A percentile compares a stretch with the other conserved stretches of the same genome.
Conservation (phyloP, 2,888 invertebrate species). For the Deroplatys truncata region DNA sequence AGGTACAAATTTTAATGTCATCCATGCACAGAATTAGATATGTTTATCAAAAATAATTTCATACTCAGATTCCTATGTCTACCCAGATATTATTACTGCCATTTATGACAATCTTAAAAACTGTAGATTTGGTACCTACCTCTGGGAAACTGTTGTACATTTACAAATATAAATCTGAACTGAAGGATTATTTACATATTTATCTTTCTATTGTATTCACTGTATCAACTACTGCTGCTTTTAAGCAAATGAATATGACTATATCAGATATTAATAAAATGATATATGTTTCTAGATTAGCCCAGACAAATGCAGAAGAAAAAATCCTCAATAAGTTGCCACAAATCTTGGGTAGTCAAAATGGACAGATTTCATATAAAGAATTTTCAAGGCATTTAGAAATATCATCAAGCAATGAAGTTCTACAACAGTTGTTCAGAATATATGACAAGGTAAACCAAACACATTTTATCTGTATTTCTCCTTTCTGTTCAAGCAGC, state of each 20-base stretch:
- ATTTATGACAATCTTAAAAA: too few species aligned
- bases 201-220: too few species aligned
- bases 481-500: background rate
- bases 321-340: conserved; percentile 41
- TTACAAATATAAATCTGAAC: too few species aligned
- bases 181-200: too few species aligned
- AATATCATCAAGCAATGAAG: conserved; percentile 52
- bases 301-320: conserved; percentile 49
- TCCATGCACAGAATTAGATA: too few species aligned
- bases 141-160: too few species aligned
- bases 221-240: too few species aligned
- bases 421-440: conserved; percentile 58
- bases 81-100: too few species aligned
- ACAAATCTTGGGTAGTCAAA: conserved; percentile 40
- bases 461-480: conserved; percentile 13
- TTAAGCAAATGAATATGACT: background rate
- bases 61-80: too few species aligned
- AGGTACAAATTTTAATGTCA: too few species aligned
- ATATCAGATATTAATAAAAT: background rate
- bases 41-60: too few species aligned
- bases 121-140: too few species aligned
- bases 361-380: conserved; percentile 43
- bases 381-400: conserved; percentile 64
- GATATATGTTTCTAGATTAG: conserved; percentile 29
- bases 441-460: conserved; percentile 60